A percentile compares a stretch with the other conserved stretches of the same genome.
These are phyloP conservation scores for Tenualosa ilisha DNA, from an alignment of 2,797 vertebrate species.

Conservation along the genomic window DNA sequence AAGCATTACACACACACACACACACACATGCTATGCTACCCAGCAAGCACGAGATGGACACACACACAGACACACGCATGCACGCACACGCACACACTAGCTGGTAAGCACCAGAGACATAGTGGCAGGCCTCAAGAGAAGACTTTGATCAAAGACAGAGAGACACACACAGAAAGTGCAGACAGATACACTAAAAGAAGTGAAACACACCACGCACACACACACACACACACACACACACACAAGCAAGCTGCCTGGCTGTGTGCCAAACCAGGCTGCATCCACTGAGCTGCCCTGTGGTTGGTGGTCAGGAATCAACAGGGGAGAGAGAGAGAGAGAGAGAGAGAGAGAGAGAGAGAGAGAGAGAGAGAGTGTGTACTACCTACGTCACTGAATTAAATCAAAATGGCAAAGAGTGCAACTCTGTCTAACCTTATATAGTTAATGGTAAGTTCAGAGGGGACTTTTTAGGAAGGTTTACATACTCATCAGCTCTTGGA, in stretches of 20 bases:
- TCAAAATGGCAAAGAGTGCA: too few relatives aligned
- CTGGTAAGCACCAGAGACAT: background rate
- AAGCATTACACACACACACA: background rate
- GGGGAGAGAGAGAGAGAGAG: slow-evolving; percentile 28
- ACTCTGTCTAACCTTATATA: too few relatives aligned
- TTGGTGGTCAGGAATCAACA: slow-evolving; percentile 50
- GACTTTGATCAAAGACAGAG: background rate
- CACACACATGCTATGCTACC: too few relatives aligned
- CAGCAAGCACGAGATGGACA: background rate
- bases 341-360: slow-evolving; percentile 23
- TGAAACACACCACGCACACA: too few relatives aligned
- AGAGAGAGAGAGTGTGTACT: slow-evolving; percentile 31
- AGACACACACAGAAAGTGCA: too few relatives aligned
- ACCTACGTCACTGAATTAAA: too few relatives aligned
- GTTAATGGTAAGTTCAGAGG: too few relatives aligned
- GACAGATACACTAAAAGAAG: too few relatives aligned
- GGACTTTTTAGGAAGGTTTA: too few relatives aligned
- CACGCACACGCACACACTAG: background rate
- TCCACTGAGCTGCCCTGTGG: slow-evolving; percentile 55
- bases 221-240: background rate
- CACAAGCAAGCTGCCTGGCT: slow-evolving; percentile 44
- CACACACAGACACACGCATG: background rate
- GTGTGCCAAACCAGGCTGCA: slow-evolving; percentile 38
- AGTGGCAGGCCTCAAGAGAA: background rate
- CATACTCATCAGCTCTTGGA: too few relatives aligned